phyloP scores from a whole-genome alignment of 2,797 vertebrate genomes.

The Muraenolepis orangiensis region DNA sequence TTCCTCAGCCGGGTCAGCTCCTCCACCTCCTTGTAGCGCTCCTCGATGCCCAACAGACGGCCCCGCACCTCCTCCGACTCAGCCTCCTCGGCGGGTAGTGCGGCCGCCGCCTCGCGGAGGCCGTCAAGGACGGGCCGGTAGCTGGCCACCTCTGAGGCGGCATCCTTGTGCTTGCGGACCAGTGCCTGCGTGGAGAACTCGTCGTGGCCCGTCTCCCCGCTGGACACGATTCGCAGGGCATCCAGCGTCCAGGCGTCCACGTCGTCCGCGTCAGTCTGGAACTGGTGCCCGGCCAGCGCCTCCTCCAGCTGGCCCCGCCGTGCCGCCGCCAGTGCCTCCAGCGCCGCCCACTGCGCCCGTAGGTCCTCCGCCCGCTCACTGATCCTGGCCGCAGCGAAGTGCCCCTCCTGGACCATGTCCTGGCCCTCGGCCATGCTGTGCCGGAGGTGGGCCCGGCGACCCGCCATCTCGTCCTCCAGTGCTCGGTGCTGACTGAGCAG shows the following conservation, averaged over 20 bases:
- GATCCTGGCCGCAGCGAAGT: constrained; percentile 87
- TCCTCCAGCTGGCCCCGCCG: constrained; percentile 82
- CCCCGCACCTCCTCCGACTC: constrained; percentile 73
- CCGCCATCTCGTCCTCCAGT: constrained; percentile 86
- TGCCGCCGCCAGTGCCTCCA: constrained; percentile 79
- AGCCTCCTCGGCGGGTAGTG: constrained; percentile 70
- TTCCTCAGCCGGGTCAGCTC: constrained; percentile 82
- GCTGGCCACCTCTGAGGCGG: constrained; percentile 81
- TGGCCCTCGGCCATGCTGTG: constrained; percentile 84
- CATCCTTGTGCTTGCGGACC: constrained; percentile 88
- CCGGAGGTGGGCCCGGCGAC: constrained; percentile 79
- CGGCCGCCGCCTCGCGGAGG: constrained; percentile 78
- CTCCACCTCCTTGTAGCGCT: constrained; percentile 82
- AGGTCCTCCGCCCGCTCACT: constrained; percentile 79
- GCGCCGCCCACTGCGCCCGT: constrained; percentile 81
- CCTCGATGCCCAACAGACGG: constrained; percentile 81
- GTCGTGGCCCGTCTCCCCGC: constrained; percentile 82
- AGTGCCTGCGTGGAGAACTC: constrained; percentile 88
- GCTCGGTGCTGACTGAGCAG: constrained; percentile 85
- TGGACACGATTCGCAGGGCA: constrained; percentile 84
- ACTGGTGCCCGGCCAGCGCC: constrained; percentile 83
- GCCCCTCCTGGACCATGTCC: constrained; percentile 80
- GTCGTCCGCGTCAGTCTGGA: constrained; percentile 84
- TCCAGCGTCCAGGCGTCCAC: constrained; percentile 86
- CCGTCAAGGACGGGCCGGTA: constrained; percentile 81